These are phyloP conservation scores for Heliocidaris erythrogramma DNA, from an alignment of 35 echinoderm and acorn worm species.

Conservation along the genomic window DNA sequence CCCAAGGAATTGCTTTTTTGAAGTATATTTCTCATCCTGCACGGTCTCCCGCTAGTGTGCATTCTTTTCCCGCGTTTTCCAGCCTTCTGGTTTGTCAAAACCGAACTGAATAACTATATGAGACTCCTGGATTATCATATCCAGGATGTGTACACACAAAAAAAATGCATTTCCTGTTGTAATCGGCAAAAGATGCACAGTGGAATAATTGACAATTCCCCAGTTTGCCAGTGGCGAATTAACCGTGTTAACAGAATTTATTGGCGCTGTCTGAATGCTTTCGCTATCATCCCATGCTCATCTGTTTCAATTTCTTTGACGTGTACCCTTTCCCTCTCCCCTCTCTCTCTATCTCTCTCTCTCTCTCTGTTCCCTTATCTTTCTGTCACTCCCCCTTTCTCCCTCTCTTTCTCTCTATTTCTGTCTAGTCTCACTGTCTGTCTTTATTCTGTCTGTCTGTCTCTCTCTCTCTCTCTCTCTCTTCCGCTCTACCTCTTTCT, in stretches of 20 bases:
- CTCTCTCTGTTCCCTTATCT: background rate
- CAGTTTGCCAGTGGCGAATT: background rate
- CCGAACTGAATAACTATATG: background rate
- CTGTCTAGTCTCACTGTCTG: background rate
- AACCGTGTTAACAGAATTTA: background rate
- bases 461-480: background rate
- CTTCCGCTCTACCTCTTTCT: background rate
- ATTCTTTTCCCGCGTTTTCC: no score
- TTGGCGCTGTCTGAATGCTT: background rate
- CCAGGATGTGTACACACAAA: background rate
- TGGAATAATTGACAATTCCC: background rate
- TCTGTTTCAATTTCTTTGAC: background rate
- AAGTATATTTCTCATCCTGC: no score
- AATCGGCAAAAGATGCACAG: background rate
- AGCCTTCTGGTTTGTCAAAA: no score
- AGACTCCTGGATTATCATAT: background rate
- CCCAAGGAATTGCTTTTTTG: no score
- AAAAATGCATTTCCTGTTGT: background rate
- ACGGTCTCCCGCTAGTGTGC: no score
- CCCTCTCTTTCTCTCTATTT: background rate
- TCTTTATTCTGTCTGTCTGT: background rate
- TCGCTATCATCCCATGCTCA: background rate
- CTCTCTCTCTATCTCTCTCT: background rate
- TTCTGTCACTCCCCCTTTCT: background rate
- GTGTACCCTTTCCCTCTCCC: background rate